A percentile compares a stretch with the other conserved stretches of the same genome.
phyloP scores from a whole-genome alignment of 2,113 vertebrate species.

The Lasiurus borealis region DNA sequence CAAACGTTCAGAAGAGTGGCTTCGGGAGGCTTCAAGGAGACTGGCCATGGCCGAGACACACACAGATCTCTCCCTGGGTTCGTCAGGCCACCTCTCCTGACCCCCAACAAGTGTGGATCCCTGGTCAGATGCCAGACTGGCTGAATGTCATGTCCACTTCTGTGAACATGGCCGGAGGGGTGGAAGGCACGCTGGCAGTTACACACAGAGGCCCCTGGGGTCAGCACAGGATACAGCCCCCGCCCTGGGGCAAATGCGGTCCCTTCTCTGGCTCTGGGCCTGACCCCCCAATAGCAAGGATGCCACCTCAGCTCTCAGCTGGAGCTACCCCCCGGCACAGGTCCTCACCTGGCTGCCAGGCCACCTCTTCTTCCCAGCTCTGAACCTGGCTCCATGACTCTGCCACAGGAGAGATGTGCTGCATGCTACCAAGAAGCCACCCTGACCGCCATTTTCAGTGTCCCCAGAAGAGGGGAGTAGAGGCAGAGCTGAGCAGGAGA shows the following conservation, averaged over 20 bases:
- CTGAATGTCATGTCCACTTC: background rate
- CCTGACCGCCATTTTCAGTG: background rate
- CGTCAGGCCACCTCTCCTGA: background rate
- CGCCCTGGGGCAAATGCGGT: background rate
- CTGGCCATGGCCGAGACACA: background rate
- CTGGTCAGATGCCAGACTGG: background rate
- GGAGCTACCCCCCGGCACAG: background rate
- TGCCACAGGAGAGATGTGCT: fast-evolving
- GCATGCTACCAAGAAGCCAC: background rate
- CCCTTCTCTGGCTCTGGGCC: too few species aligned
- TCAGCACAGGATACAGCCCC: background rate
- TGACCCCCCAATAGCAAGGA: background rate
- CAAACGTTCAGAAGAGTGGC: background rate
- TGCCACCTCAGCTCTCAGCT: background rate
- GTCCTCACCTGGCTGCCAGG: background rate
- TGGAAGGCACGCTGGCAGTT: background rate
- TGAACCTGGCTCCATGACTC: background rate
- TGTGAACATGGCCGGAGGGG: background rate
- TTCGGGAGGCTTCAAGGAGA: background rate
- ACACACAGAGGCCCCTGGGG: background rate
- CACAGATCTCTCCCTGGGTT: background rate
- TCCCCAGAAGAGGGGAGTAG: background rate
- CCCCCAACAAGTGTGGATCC: background rate
- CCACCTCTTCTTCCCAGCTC: background rate
- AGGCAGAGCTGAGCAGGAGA: background rate